Conservation (phyloP, 2,113 vertebrate genomes). For the Chrysemys picta region DNA sequence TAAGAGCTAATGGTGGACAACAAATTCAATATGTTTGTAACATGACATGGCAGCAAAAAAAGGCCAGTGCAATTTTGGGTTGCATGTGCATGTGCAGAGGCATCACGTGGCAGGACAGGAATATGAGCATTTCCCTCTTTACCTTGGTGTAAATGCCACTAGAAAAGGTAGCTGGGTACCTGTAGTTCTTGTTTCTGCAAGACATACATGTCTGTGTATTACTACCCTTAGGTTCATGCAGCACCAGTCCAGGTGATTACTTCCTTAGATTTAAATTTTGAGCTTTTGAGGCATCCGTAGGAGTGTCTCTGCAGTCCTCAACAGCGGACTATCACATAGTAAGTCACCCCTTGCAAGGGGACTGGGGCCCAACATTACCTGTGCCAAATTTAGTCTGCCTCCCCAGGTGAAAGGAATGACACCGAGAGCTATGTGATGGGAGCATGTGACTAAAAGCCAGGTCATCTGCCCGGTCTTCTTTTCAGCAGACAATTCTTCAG, state of each 20-base stretch:
- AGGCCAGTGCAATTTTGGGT: background rate
- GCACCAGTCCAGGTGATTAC: background rate
- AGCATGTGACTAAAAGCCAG: background rate
- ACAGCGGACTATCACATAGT: fast-evolving
- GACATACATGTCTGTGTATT: background rate
- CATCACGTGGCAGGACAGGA: background rate
- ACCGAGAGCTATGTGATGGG: fast-evolving
- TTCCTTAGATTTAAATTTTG: background rate
- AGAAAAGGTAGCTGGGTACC: background rate
- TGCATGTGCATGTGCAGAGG: fast-evolving
- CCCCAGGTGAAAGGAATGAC: background rate
- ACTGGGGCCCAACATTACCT: fast-evolving
- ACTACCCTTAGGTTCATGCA: background rate
- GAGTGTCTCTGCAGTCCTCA: background rate
- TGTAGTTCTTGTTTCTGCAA: background rate
- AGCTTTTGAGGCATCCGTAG: fast-evolving
- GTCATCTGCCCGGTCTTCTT: background rate
- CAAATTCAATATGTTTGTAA: background rate
- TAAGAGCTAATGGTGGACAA: background rate
- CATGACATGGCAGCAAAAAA: background rate
- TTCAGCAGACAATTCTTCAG: too few species aligned
- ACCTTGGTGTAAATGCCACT: fast-evolving
- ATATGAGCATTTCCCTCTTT: background rate
- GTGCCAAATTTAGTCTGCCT: background rate
- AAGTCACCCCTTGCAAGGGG: background rate